Evolutionary conservation across 2,113 vertebrate species (phyloP).

Genomic region (Physeter macrocephalus): DNA sequence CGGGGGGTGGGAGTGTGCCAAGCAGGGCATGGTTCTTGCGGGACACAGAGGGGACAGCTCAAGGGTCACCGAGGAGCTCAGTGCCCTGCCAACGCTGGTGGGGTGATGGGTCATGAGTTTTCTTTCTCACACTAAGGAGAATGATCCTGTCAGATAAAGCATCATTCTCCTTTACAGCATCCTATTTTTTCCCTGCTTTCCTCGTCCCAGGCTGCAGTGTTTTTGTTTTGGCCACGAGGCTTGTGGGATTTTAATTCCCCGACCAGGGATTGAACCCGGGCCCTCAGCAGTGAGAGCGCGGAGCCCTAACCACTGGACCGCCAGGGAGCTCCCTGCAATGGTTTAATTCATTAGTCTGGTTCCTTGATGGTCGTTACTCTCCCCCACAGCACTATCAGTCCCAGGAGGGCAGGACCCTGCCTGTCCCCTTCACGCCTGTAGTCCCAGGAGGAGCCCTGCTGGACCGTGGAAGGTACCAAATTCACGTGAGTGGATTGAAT

Average conservation of each 20-base stretch:
- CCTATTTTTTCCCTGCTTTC: not conserved
- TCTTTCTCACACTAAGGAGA: not conserved
- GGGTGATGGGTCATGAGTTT: not conserved
- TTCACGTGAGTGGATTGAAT: not conserved
- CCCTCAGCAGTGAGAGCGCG: fast-evolving
- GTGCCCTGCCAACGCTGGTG: fast-evolving
- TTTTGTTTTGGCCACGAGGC: no score
- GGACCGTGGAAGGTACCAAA: no score
- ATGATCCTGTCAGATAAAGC: not conserved
- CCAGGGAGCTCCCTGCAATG: no score
- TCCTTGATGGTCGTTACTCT: not conserved
- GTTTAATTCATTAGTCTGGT: not conserved
- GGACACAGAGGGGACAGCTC: not conserved
- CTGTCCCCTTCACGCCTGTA: not conserved
- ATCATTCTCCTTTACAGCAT: fast-evolving
- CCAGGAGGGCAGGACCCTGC: not conserved
- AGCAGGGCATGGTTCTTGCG: not conserved
- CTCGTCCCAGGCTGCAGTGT: not conserved
- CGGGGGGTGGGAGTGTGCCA: not conserved
- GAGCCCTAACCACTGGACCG: no score
- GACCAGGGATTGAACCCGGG: no score
- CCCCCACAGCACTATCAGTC: not conserved
- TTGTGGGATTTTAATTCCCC: no score
- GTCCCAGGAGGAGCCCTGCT: not conserved
- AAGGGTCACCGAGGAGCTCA: not conserved